Evolutionary conservation across 2,888 invertebrate species (phyloP), one percentile per base, ranked within the genome.

Genomic region (Prenolepis imparis): DNA sequence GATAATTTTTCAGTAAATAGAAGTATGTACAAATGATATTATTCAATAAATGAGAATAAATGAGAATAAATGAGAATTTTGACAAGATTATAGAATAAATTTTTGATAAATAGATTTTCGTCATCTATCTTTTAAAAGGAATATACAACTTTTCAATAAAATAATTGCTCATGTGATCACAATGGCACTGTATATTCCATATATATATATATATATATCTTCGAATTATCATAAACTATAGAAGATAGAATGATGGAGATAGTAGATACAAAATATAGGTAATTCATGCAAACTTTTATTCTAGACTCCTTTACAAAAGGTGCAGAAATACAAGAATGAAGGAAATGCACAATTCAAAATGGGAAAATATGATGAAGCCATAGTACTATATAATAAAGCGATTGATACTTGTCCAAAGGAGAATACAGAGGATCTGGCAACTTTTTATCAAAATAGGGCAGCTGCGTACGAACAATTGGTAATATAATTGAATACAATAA

Each of bases 381-480:
- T 99, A 84, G 95, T 96, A 48, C 96, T 97, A 91, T 99, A 99
- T 94, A 97, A 98, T 91, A 97, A 98, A 95, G 99, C 99, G 0
- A 99, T 99, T 77, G 98, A 98, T 90, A 96, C 97, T 48, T 99
- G 99, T 92, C 97, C 98, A 0, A 95, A 96, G 86, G 96, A 97
- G 81, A 96, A 97, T 90, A 95, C 95, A 39, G 96, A 96, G 0
- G 98, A 98, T 90, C 95, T 98, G 80, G 97, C 99, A 0, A 98
- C 98, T 21, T 98, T 98, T 95, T 98, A 98, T 95, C 99, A 99
- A 95, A 99, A 99, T 94, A 97, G 99, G 91, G 99, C 99, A 15
- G 99, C 99, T 21, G 98, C 98, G 63, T 98, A 98, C 95, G 99
- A 99, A 95, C 98, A 98, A 95, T 95, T 98, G 93, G 96, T 96